phyloP scores from a whole-genome alignment of 2,797 vertebrate species.

The Enteromius argenteus region DNA sequence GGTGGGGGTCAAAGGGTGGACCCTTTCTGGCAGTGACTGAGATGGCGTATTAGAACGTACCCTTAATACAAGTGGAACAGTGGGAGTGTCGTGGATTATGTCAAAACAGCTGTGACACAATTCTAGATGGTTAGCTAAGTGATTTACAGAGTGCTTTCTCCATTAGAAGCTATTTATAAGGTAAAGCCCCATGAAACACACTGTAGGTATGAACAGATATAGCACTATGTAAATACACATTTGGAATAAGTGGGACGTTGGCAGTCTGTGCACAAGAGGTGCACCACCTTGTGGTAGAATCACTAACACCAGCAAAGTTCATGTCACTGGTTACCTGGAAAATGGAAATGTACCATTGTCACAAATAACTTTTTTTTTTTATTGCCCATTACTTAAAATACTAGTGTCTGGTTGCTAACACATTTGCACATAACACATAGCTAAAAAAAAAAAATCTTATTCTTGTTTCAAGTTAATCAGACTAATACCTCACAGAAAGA shows the following conservation, averaged over 20 bases:
- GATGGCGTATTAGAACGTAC: constrained; percentile 66
- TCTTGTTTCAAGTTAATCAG: neutral
- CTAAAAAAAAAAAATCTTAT: too few species aligned
- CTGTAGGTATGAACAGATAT: neutral
- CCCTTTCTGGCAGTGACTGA: constrained; percentile 57
- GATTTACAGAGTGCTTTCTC: constrained; percentile 58
- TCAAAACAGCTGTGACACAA: constrained; percentile 72
- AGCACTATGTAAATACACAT: constrained; percentile 9
- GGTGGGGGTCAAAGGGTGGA: constrained; percentile 21
- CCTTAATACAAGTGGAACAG: constrained; percentile 70
- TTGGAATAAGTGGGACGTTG: neutral
- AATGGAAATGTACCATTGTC: neutral
- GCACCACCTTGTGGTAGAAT: constrained; percentile 58
- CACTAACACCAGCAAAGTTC: constrained; percentile 67
- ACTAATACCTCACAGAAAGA: neutral
- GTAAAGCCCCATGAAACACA: neutral
- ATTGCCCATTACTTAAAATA: neutral
- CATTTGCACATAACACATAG: neutral
- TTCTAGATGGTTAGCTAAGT: constrained; percentile 35
- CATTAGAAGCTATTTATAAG: constrained; percentile 44
- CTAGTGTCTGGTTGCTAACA: neutral
- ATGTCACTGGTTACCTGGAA: constrained; percentile 67
- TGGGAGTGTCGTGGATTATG: constrained; percentile 73
- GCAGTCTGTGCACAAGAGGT: constrained; percentile 27
- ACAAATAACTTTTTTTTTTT: neutral